Conservation (phyloP, 1,140 invertebrate species). For the Ooceraea biroi region DNA sequence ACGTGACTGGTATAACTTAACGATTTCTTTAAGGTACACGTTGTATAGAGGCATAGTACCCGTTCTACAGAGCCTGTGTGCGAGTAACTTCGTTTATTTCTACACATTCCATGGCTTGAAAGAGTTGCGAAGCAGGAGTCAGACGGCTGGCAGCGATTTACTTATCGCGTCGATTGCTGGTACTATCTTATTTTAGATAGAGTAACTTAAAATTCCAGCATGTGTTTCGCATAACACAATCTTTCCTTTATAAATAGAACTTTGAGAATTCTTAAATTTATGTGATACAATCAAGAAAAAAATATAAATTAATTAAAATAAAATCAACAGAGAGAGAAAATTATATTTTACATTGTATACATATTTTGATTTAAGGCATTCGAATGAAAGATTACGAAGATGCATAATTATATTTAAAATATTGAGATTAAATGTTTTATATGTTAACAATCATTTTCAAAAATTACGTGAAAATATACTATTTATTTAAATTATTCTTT, state of each 20-base stretch:
- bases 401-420: too few species aligned
- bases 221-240: background rate
- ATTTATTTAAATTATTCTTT: too few species aligned
- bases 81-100: conserved; percentile 97
- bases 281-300: too few species aligned
- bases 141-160: conserved; percentile 91
- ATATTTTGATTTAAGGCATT: too few species aligned
- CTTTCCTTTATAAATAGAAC: background rate
- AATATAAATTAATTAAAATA: too few species aligned
- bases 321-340: background rate
- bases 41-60: conserved; percentile 94
- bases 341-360: too few species aligned
- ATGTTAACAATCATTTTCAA: too few species aligned
- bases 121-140: conserved; percentile 85
- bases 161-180: conserved; percentile 92
- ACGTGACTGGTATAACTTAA: background rate
- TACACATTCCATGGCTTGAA: conserved; percentile 96
- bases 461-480: too few species aligned
- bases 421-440: too few species aligned
- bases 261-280: background rate
- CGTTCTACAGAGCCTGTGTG: conserved; percentile 93
- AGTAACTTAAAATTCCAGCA: background rate
- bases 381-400: too few species aligned
- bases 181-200: conserved; percentile 66
- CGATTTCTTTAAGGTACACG: conserved; percentile 45